These are phyloP conservation scores for Siniperca chuatsi DNA, from an alignment of 2,113 vertebrate genomes.

Conservation along the genomic window DNA sequence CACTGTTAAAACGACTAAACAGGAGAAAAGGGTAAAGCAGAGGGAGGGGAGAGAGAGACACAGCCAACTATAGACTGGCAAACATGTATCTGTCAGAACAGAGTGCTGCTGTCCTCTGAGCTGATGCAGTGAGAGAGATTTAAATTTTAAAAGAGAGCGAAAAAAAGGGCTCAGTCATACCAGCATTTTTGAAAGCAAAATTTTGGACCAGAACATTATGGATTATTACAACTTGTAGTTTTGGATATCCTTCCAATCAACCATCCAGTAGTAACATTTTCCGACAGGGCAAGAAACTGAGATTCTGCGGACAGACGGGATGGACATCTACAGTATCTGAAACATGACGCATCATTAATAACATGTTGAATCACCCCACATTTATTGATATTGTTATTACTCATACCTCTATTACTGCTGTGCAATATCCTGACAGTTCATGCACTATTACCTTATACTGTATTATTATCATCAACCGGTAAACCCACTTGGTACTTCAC, in stretches of 20 bases:
- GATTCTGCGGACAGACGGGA: neutral
- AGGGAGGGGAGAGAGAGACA: neutral
- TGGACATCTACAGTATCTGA: neutral
- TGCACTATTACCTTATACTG: too few relatives aligned
- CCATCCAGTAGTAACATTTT: neutral
- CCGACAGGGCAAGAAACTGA: neutral
- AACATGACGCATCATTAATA: too few relatives aligned
- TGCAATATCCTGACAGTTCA: too few relatives aligned
- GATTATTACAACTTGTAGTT: neutral
- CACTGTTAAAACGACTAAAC: slow-evolving; percentile 35
- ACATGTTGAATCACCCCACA: too few relatives aligned
- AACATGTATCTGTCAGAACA: slow-evolving; percentile 43
- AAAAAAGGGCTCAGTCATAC: neutral
- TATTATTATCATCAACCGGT: too few relatives aligned
- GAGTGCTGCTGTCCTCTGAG: slow-evolving; percentile 6
- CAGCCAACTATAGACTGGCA: slow-evolving; percentile 31
- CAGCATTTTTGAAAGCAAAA: neutral
- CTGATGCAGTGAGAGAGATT: neutral
- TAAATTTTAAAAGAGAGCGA: neutral
- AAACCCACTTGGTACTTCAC: too few relatives aligned
- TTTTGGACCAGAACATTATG: neutral
- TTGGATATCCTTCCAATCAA: neutral
- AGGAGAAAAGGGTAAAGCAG: slow-evolving; percentile 1
- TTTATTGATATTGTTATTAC: too few relatives aligned
- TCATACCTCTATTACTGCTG: too few relatives aligned